Conservation (phyloP, 2,797 vertebrate species). For the Tadarida brasiliensis region DNA sequence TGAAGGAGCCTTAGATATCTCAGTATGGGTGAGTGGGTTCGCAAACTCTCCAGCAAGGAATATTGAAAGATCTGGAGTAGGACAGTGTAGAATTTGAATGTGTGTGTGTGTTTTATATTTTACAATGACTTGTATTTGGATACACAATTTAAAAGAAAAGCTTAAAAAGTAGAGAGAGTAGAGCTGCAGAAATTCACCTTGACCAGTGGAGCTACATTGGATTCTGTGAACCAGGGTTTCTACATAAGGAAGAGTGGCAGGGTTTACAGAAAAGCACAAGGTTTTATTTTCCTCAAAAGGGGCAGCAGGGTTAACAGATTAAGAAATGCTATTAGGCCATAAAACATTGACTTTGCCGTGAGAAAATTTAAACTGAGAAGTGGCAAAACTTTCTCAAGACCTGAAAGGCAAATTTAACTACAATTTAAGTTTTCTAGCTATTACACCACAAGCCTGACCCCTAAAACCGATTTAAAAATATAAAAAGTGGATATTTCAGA, state of each 20-base stretch:
- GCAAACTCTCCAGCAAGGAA: conserved; percentile 39
- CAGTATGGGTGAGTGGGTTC: conserved; percentile 2
- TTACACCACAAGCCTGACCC: not conserved
- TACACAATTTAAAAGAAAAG: conserved; percentile 3
- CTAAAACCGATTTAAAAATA: conserved; percentile 44
- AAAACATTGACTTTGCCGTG: conserved; percentile 13
- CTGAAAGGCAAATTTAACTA: conserved; percentile 42
- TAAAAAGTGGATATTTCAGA: not conserved
- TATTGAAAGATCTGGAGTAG: not conserved
- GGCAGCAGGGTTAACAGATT: not conserved
- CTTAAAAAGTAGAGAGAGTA: not conserved
- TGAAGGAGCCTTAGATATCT: conserved; percentile 57
- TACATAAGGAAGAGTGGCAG: conserved; percentile 1
- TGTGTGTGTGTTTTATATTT: not conserved
- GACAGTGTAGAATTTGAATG: not conserved
- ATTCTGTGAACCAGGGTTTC: not conserved
- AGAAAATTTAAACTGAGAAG: conserved; percentile 44
- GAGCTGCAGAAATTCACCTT: not conserved
- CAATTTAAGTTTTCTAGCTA: conserved; percentile 14
- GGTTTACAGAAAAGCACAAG: conserved; percentile 1
- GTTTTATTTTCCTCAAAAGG: conserved; percentile 57
- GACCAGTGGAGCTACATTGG: not conserved
- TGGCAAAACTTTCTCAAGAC: conserved; percentile 37
- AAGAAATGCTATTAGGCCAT: conserved; percentile 29
- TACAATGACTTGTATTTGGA: not conserved